Evolutionary conservation across 23 tunicate species (phyloP).

Genomic region (Botrylloides violaceus): DNA sequence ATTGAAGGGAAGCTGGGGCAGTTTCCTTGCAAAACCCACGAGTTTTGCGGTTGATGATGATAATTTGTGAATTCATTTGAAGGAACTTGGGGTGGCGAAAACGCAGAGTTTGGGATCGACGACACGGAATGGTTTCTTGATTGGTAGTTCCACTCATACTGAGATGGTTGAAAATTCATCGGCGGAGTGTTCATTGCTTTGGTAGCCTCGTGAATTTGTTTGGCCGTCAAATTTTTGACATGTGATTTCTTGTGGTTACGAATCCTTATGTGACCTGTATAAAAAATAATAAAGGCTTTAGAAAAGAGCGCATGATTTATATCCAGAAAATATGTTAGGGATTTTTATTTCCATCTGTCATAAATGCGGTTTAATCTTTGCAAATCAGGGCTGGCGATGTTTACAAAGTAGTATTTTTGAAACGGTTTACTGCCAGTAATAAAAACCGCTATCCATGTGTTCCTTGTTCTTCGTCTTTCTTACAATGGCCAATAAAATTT

Average conservation of each 20-base stretch:
- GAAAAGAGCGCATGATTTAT: neutral
- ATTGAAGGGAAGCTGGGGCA: neutral
- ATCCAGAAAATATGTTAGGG: neutral
- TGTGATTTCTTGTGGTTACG: neutral
- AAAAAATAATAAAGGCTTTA: neutral
- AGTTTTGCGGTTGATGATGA: neutral
- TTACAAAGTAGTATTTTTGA: neutral
- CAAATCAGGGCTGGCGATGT: neutral
- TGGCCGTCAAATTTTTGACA: neutral
- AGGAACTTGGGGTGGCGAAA: neutral
- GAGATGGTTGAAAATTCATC: neutral
- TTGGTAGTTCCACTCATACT: neutral
- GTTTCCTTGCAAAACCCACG: neutral
- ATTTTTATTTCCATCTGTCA: neutral
- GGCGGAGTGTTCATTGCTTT: neutral
- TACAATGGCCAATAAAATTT: too few relatives aligned
- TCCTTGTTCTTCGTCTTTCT: too few relatives aligned
- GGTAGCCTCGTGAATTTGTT: neutral
- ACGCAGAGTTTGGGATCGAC: neutral
- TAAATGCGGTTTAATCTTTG: neutral
- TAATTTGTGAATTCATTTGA: too few relatives aligned
- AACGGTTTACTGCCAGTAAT: neutral
- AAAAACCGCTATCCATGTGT: conserved; percentile 1
- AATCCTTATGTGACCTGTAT: neutral
- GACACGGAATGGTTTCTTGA: neutral